Percentiles rank a stretch among this genome's conserved stretches.
These are phyloP conservation scores for Synchiropus splendidus DNA, from an alignment of 2,113 vertebrate genomes.

Conservation along the genomic window DNA sequence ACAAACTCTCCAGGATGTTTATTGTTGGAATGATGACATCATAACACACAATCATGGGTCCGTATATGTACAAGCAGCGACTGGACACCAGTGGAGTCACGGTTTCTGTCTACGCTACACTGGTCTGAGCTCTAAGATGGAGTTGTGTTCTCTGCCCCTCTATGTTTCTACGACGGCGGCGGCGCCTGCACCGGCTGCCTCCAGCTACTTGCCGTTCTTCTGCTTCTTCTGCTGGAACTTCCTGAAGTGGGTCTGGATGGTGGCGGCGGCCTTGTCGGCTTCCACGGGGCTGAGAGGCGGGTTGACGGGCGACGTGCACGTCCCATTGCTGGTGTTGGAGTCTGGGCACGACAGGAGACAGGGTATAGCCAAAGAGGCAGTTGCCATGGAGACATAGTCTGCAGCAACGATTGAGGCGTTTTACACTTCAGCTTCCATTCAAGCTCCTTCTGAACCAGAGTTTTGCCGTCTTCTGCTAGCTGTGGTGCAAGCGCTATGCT, in stretches of 20 bases:
- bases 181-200: not conserved
- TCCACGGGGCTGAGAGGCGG: constrained; percentile 44
- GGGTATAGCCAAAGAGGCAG: constrained; percentile 41
- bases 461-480: too few relatives aligned
- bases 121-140: too few relatives aligned
- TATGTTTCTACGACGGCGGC: too few relatives aligned
- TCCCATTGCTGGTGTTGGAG: constrained; percentile 47
- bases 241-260: constrained; percentile 76
- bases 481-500: too few relatives aligned
- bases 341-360: constrained; percentile 47
- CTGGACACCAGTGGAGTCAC: too few relatives aligned
- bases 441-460: too few relatives aligned
- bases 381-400: constrained; percentile 37
- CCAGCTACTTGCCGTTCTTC: constrained; percentile 53
- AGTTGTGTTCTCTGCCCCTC: too few relatives aligned
- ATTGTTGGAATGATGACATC: too few relatives aligned
- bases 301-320: constrained; percentile 4
- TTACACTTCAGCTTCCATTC: constrained; percentile 6
- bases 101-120: too few relatives aligned
- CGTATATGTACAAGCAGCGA: too few relatives aligned
- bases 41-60: too few relatives aligned
- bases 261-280: constrained; percentile 65
- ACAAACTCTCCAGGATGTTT: not conserved
- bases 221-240: constrained; percentile 79
- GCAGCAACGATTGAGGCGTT: constrained; percentile 23